Base-by-base conservation (phyloP, 2,888 invertebrate species). In the Drosophila greeni region DNA sequence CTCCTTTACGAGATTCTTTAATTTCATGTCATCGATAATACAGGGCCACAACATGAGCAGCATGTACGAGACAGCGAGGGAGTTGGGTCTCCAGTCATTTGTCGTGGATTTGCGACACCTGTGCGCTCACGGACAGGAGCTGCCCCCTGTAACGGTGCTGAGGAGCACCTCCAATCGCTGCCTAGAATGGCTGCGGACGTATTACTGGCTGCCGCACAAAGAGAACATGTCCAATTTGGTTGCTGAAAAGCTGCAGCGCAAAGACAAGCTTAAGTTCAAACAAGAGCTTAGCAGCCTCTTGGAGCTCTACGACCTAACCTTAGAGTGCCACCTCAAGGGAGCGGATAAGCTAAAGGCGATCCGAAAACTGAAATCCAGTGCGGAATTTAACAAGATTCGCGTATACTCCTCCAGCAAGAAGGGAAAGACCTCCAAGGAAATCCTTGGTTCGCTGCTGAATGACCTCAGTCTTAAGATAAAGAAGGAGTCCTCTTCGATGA, bases 21-120 rank as follows among this genome's bases (percentile, higher is more conserved):
- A 89, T 66, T 89, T 87, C 26, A 89, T 89, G 89, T 88, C 87
- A 0, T 89, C 89, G 2, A 88, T 87, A 8, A 87, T 86, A 75
- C 88, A 87, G 53, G 73, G 74, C 3, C 74, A 84, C 40, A 83
- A 77, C 61, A 84, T 82, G 84, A 79, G 74, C 24, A 85, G 87
- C 37, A 89, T 89, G 88, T 89, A 89, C 43, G 84, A 80, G 1
- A 87, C 87, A 0, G 89, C 89, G 0, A 76, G 74, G 5, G 70
- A 87, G 51, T 70, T 89, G 7, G 88, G 88, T 0, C 59, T 89
- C n/a, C 83, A 86, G 9, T 85, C 88, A 3, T 89, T 89, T 66
- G 84, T 89, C 1, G 88, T 89, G 0, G 89, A 89, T 61, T 67
- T 89, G 12, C 70, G 89, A 2, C 89, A 89, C 49, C 68, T 88